Percentiles rank a stretch among this genome's conserved stretches.
phyloP scores from a whole-genome alignment of 2,113 vertebrate species.

The Helogale parvula region DNA sequence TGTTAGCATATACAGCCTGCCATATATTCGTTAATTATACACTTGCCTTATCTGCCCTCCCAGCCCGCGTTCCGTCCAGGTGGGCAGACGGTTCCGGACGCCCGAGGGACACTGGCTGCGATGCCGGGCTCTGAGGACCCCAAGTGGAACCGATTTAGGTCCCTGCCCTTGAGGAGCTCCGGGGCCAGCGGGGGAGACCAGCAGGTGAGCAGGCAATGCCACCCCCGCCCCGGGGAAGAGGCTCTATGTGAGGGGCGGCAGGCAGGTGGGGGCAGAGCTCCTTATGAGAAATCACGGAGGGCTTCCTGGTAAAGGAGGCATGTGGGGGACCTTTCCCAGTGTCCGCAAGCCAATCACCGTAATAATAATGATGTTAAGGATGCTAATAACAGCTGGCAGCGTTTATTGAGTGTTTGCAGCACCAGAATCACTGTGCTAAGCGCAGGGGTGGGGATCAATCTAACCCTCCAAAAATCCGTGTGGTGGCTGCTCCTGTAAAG shows the following conservation, averaged over 20 bases:
- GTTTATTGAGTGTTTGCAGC: too few species aligned
- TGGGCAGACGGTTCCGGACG: neutral
- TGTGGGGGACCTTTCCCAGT: neutral
- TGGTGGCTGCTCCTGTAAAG: accelerated
- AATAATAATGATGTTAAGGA: neutral
- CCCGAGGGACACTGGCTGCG: neutral
- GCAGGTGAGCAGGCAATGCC: constrained; percentile 27
- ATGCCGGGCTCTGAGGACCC: neutral
- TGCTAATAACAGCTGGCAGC: neutral
- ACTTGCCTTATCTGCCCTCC: constrained; percentile 17
- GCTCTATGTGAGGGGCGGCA: neutral
- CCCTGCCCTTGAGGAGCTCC: neutral
- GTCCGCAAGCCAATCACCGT: neutral
- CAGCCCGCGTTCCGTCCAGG: neutral
- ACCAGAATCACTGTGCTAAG: neutral
- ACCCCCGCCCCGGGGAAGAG: neutral
- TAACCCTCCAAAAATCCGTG: neutral
- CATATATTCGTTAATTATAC: constrained; percentile 70
- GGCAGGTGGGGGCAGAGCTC: accelerated
- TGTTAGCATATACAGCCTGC: neutral
- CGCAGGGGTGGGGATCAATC: neutral
- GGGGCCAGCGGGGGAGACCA: accelerated
- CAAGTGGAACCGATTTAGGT: neutral
- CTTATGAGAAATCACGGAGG: neutral
- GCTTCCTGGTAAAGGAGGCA: neutral